Conservation (phyloP, 1,140 invertebrate genomes). For the Drosophila nikananu region DNA sequence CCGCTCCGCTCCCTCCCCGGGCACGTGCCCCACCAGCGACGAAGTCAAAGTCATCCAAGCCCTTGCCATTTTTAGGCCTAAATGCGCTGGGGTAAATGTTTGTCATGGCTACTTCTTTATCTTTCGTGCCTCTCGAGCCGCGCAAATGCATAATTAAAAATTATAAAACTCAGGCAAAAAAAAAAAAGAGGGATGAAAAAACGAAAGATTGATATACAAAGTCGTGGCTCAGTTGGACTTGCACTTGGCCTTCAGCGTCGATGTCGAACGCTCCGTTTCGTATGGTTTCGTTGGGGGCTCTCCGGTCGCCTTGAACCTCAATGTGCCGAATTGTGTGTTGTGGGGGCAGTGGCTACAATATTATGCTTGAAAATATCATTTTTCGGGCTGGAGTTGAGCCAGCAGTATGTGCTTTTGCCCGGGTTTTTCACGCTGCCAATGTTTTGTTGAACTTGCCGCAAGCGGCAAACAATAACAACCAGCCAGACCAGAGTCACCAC, state of each 20-base stretch:
- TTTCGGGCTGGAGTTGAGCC: slow-evolving; percentile 58
- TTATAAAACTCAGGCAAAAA: slow-evolving; percentile 18
- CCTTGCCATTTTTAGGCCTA: slow-evolving; percentile 60
- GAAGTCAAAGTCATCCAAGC: slow-evolving; percentile 6
- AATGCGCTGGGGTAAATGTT: slow-evolving; percentile 47
- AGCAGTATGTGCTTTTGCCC: slow-evolving; percentile 76
- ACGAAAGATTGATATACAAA: slow-evolving; percentile 21
- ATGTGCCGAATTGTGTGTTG: slow-evolving; percentile 74
- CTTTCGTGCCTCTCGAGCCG: slow-evolving; percentile 48
- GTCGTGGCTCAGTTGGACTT: slow-evolving; percentile 58
- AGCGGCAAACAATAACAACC: slow-evolving; percentile 50
- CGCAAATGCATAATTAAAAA: slow-evolving; percentile 59
- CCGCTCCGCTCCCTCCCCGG: slow-evolving; percentile 9
- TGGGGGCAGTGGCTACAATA: slow-evolving; percentile 19
- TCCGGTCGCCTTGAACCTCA: slow-evolving; percentile 77
- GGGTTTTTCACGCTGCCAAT: slow-evolving; percentile 40
- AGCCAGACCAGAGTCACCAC: slow-evolving; percentile 15
- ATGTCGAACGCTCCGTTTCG: slow-evolving; percentile 66
- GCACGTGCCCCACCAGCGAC: slow-evolving; percentile 28
- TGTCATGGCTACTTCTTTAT: slow-evolving; percentile 43
- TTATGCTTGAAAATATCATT: slow-evolving; percentile 20
- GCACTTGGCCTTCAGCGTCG: slow-evolving; percentile 72
- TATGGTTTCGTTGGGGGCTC: slow-evolving; percentile 32
- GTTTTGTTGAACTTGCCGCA: slow-evolving; percentile 72
- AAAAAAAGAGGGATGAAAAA: neutral